phyloP scores from a whole-genome alignment of 2,797 vertebrate genomes.

The Amniataba percoides region DNA sequence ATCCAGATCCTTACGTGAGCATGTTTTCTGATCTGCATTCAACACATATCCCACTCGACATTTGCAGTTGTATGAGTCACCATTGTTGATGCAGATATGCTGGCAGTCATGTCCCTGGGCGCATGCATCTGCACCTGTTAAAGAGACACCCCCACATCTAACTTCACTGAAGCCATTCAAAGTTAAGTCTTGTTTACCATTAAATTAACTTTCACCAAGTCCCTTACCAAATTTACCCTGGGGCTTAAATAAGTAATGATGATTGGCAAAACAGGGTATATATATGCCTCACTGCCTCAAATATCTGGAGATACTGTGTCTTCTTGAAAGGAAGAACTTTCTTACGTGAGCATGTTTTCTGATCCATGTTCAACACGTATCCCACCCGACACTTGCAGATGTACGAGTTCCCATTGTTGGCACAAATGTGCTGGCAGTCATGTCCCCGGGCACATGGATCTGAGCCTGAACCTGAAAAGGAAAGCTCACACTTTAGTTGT shows the following conservation, averaged over 20 bases:
- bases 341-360: slow-evolving; percentile 86
- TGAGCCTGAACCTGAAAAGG: slow-evolving; percentile 42
- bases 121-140: slow-evolving; percentile 70
- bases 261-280: too few species aligned
- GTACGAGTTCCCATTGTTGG: slow-evolving; percentile 75
- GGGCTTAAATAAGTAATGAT: too few species aligned
- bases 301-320: neutral
- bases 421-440: slow-evolving; percentile 86
- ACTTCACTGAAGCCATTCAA: neutral
- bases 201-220: neutral
- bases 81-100: slow-evolving; percentile 82
- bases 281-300: neutral
- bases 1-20: slow-evolving; percentile 79
- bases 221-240: neutral
- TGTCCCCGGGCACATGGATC: slow-evolving; percentile 80
- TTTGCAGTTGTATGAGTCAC: slow-evolving; percentile 77
- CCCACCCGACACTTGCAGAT: slow-evolving; percentile 85
- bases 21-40: slow-evolving; percentile 83
- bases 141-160: slow-evolving; percentile 25
- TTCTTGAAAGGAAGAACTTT: slow-evolving; percentile 7
- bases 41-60: slow-evolving; percentile 84
- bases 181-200: neutral
- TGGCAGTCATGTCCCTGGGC: slow-evolving; percentile 82
- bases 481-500: slow-evolving; percentile 18
- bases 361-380: slow-evolving; percentile 83